These are phyloP conservation scores for Aptenodytes forsteri DNA, from an alignment of 2,113 vertebrate species.

Conservation along the genomic window DNA sequence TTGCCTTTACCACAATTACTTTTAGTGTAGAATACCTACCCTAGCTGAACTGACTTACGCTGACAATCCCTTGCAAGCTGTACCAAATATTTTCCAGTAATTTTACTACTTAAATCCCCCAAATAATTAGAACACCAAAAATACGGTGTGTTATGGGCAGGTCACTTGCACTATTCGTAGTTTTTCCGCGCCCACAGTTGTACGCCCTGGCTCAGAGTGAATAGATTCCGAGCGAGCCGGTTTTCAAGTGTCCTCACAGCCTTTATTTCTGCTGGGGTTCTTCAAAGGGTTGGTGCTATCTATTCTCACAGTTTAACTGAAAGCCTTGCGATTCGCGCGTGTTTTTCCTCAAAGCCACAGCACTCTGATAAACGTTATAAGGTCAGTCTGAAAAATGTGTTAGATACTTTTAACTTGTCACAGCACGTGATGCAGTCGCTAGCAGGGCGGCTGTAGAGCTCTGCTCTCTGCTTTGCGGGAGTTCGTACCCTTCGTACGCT, in stretches of 20 bases:
- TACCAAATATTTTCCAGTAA: background rate
- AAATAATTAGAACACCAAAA: background rate
- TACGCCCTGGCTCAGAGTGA: background rate
- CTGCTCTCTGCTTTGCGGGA: background rate
- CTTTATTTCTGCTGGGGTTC: background rate
- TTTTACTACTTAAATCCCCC: background rate
- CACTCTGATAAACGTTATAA: background rate
- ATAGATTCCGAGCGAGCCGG: background rate
- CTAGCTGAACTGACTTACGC: background rate
- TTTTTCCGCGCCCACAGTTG: background rate
- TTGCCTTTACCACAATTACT: background rate
- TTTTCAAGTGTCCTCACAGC: background rate
- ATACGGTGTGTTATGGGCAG: fast-evolving
- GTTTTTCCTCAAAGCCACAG: background rate
- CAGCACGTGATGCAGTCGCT: fast-evolving
- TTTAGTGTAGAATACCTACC: background rate
- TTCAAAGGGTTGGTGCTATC: background rate
- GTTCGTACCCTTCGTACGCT: fast-evolving
- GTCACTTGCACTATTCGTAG: background rate
- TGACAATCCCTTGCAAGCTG: background rate
- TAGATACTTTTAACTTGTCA: background rate
- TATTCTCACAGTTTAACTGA: background rate
- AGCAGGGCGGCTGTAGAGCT: background rate
- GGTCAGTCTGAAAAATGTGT: background rate
- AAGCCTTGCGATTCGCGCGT: fast-evolving